Evolutionary conservation across 1,140 invertebrate species (phyloP), one percentile per base, ranked within the genome.

Genomic region (Lucilia cuprina): DNA sequence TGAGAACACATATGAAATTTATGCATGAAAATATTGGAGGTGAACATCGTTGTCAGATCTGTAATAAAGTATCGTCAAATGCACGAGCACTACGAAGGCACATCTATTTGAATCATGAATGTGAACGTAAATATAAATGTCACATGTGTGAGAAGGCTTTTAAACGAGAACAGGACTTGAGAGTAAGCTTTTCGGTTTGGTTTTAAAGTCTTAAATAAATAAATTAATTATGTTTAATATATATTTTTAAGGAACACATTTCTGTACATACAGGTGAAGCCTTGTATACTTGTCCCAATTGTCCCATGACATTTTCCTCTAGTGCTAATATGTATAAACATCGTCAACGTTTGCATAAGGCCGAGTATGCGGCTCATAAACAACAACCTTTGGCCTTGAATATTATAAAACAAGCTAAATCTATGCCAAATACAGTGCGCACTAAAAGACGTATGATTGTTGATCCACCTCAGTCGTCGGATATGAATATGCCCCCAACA

Each of bases 291-390:
- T 90, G 89, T 83, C 89, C 89, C 14, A 89, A 90, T 83, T 90
- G 89, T 34, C 89, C 89, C 9, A 90, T 89, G 89, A 90, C 89
- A 0, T 90, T 90, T 85, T 90, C 89, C 82, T 90, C 87, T 12
- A 90, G 87, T 86, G 89, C 89, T 75, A 90, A 90, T 85, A 90
- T 90, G 89, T 90, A 90, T 85, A 90, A 90, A 80, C 89, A 90
- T 85, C 86, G 89, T 1, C 89, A 90, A 83, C 87, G 89, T 5
- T 83, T 90, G 49, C 89, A 90, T 85, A 87, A 89, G 14, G 89
- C 89, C 25, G 88, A 90, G 50, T 90, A 88, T 83, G 89, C 89
- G 85, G 89, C 89, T 25, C 88, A 90, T 41, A 87, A 87, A n/a
- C 90, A 90, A 80, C 88, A 90, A 82, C 89, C 89, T 10, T 85